These are phyloP conservation scores for Aleadryas rufinucha DNA, from an alignment of 2,113 vertebrate genomes.

Conservation along the genomic window DNA sequence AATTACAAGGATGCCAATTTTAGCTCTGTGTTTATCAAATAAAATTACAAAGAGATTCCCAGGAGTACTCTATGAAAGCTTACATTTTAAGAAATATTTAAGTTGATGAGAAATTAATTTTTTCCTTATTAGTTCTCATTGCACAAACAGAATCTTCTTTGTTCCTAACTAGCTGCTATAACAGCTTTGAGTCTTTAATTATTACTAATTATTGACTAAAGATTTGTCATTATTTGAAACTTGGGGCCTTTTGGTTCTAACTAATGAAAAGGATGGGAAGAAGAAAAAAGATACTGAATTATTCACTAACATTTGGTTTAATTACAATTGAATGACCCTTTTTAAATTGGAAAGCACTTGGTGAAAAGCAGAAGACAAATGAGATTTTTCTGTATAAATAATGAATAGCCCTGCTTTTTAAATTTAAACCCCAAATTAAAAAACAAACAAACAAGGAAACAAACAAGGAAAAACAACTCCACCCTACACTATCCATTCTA, in stretches of 20 bases:
- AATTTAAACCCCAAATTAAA: neutral
- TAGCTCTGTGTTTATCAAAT: neutral
- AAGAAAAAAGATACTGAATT: conserved; percentile 20
- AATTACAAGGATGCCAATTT: neutral
- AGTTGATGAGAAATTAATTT: neutral
- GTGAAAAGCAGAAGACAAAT: conserved; percentile 9
- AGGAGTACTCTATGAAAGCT: neutral
- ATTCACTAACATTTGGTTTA: conserved; percentile 22
- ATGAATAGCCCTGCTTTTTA: neutral
- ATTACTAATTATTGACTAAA: conserved; percentile 11
- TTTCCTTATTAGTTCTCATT: neutral
- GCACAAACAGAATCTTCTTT: neutral
- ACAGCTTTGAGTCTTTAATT: neutral
- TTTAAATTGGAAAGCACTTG: neutral
- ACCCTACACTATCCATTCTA: neutral
- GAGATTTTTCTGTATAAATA: neutral
- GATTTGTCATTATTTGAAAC: neutral
- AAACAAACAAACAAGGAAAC: neutral
- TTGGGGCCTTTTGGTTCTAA: neutral
- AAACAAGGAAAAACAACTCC: neutral
- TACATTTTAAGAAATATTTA: neutral
- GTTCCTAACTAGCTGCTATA: neutral
- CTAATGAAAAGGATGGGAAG: neutral
- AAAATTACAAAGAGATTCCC: neutral
- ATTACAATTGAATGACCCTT: neutral